Percentiles rank a stretch among this genome's conserved stretches.
Evolutionary conservation across 2,888 invertebrate genomes (phyloP).

Genomic region (Psylliodes chrysocephalus): DNA sequence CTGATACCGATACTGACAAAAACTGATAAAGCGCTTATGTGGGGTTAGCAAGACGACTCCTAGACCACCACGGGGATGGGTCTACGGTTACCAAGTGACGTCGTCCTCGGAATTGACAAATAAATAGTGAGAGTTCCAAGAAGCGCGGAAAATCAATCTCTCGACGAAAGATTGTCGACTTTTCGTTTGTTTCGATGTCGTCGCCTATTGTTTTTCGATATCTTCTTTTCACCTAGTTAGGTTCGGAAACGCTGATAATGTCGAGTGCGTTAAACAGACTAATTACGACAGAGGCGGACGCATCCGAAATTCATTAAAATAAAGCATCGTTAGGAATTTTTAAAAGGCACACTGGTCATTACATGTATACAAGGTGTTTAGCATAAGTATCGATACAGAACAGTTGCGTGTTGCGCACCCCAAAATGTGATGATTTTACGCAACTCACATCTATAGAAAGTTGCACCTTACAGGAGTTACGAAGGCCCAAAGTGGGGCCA

Average conservation of each 20-base stretch:
- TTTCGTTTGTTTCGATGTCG: slow-evolving; percentile 5
- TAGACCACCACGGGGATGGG: slow-evolving; percentile 27
- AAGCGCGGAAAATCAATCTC: slow-evolving; percentile 25
- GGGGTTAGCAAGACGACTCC: slow-evolving; percentile 25
- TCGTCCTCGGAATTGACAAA: slow-evolving; percentile 19
- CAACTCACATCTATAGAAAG: no score
- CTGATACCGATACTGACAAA: slow-evolving; percentile 23
- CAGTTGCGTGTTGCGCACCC: no score
- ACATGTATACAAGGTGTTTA: no score
- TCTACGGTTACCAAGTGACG: slow-evolving; percentile 23
- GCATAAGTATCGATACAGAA: no score
- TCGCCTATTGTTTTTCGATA: slow-evolving; percentile 24
- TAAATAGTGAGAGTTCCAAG: slow-evolving; percentile 19
- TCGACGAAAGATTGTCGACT: slow-evolving; percentile 10
- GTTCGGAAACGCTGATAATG: slow-evolving; percentile 16
- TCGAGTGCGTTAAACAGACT: not conserved
- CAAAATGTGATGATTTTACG: no score
- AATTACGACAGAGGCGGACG: slow-evolving; percentile 16
- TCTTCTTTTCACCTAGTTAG: slow-evolving; percentile 18
- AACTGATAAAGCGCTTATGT: slow-evolving; percentile 36
- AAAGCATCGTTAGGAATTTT: no score
- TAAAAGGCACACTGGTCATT: no score
- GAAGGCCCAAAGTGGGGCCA: no score
- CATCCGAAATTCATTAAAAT: no score
- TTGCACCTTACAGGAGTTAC: no score